These are phyloP conservation scores for Chesias legatella DNA, from an alignment of 2,888 invertebrate species.

Conservation along the genomic window DNA sequence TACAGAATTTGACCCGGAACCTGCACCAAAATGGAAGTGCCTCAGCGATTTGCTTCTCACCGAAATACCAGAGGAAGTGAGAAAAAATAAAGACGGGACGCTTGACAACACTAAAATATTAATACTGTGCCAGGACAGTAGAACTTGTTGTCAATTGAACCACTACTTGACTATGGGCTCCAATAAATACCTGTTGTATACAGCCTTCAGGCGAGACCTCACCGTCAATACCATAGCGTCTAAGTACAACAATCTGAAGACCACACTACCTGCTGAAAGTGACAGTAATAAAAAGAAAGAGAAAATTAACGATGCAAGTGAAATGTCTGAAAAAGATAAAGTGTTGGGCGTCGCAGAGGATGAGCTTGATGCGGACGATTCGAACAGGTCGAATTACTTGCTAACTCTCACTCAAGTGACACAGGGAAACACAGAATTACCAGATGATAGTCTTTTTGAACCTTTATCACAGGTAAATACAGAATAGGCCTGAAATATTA, in stretches of 20 bases:
- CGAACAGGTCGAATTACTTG: slow-evolving; percentile 83
- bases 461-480: slow-evolving; percentile 83
- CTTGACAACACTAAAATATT: slow-evolving; percentile 84
- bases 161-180: slow-evolving; percentile 84
- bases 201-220: slow-evolving; percentile 81
- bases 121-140: slow-evolving; percentile 90
- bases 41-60: slow-evolving; percentile 88
- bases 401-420: slow-evolving; percentile 84
- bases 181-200: slow-evolving; percentile 82
- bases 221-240: slow-evolving; percentile 79
- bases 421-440: slow-evolving; percentile 33
- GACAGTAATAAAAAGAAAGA: slow-evolving; percentile 28
- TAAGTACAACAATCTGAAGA: slow-evolving; percentile 60
- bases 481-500: too few species aligned
- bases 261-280: slow-evolving; percentile 31
- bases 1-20: slow-evolving; percentile 89
- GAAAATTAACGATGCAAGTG: slow-evolving; percentile 9
- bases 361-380: slow-evolving; percentile 56
- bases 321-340: slow-evolving; percentile 15
- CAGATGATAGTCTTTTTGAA: slow-evolving; percentile 76
- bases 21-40: slow-evolving; percentile 94
- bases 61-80: slow-evolving; percentile 90
- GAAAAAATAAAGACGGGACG: slow-evolving; percentile 57
- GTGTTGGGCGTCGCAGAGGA: slow-evolving; percentile 37
- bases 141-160: slow-evolving; percentile 90